Evolutionary conservation across 2,797 vertebrate genomes (phyloP).

Genomic region (Calcarius lapponicus): DNA sequence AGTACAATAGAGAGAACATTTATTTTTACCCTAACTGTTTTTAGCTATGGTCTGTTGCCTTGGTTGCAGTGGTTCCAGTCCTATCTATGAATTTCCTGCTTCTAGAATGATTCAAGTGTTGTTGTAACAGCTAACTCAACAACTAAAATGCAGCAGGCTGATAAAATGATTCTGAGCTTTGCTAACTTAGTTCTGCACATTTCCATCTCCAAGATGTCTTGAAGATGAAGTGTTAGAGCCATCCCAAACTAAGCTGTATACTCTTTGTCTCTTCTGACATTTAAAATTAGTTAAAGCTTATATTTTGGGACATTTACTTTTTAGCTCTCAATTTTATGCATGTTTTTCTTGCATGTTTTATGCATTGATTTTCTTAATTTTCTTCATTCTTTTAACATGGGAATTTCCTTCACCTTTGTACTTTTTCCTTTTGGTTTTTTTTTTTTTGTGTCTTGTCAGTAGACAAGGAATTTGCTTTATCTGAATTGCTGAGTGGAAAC

Average conservation of each 20-base stretch:
- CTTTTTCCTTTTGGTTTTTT: not conserved
- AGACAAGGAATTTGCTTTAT: not conserved
- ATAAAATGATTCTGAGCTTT: not conserved
- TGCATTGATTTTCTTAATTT: not conserved
- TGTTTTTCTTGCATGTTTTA: not conserved
- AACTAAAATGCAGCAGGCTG: not conserved
- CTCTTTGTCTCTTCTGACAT: not conserved
- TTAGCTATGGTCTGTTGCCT: constrained; percentile 54
- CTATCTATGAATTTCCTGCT: not conserved
- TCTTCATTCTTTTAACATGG: not conserved
- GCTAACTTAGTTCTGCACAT: not conserved
- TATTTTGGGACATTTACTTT: not conserved
- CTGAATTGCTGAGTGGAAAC: not conserved
- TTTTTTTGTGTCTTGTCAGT: not conserved
- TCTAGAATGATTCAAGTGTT: not conserved
- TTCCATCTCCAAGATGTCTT: not conserved
- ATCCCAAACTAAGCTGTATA: not conserved
- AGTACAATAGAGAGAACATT: not conserved
- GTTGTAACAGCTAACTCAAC: not conserved
- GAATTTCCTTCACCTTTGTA: not conserved
- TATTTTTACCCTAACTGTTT: constrained; percentile 58
- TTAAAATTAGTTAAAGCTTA: not conserved
- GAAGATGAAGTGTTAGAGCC: not conserved
- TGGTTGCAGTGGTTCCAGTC: constrained; percentile 44
- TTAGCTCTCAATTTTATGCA: not conserved